These are phyloP conservation scores for Ormyrus pomaceus DNA, from an alignment of 2,888 invertebrate species.

Conservation along the genomic window DNA sequence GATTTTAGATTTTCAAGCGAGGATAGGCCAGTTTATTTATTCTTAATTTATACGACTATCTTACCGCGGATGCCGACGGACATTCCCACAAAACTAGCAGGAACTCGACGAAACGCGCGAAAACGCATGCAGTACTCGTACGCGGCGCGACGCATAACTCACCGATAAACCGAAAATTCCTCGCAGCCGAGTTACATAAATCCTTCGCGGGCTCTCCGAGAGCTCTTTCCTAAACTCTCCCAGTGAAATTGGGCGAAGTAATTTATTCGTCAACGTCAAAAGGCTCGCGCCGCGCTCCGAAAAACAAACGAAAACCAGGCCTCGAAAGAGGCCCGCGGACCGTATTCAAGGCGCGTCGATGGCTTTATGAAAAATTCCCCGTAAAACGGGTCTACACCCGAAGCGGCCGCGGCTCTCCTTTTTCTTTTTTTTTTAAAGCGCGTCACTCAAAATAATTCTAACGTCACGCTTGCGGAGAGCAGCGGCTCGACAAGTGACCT, in stretches of 20 bases:
- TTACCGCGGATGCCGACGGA: no score
- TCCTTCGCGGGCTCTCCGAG: conserved; percentile 17
- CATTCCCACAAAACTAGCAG: no score
- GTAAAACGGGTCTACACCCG: neutral
- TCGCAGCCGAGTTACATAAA: conserved; percentile 21
- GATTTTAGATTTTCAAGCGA: no score
- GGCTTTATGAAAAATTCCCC: conserved; percentile 35
- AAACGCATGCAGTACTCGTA: neutral
- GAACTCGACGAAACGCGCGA: neutral
- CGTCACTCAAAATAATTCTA: neutral
- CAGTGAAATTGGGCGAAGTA: conserved; percentile 20
- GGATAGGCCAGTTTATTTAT: no score
- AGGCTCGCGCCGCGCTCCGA: conserved; percentile 9
- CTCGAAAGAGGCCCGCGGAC: neutral
- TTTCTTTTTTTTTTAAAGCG: neutral
- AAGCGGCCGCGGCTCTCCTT: neutral
- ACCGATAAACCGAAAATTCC: conserved; percentile 28
- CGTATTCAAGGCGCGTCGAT: conserved; percentile 38
- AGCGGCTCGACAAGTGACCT: neutral
- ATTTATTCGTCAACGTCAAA: conserved; percentile 49
- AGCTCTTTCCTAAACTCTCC: no score
- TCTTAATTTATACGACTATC: no score
- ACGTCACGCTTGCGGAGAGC: neutral
- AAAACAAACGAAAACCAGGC: conserved; percentile 23
- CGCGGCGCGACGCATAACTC: neutral